Conservation (phyloP, 1,140 invertebrate species). For the Ctenoplectra terminalis region DNA sequence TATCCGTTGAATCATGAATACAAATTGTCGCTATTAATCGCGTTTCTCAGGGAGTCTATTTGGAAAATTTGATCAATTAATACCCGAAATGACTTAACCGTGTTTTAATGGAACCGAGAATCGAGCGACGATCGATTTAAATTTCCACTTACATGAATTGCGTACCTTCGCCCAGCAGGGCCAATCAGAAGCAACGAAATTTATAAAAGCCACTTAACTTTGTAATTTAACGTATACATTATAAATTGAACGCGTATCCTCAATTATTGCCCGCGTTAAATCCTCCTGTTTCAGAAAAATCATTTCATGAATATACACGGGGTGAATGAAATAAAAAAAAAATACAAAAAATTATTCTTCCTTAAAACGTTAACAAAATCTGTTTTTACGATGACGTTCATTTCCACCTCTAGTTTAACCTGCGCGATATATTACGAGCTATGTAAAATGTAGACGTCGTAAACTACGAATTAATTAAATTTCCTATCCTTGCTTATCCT, state of each 20-base stretch:
- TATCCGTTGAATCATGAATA: not conserved
- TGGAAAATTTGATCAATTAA: constrained; percentile 24
- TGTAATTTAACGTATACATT: constrained; percentile 28
- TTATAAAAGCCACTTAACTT: constrained; percentile 22
- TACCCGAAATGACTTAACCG: constrained; percentile 11
- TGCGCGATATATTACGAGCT: not conserved
- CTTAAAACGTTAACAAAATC: not conserved
- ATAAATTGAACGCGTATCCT: constrained; percentile 11
- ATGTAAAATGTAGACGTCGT: not conserved
- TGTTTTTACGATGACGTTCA: not conserved
- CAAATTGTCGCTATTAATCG: constrained; percentile 16
- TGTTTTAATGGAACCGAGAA: constrained; percentile 15
- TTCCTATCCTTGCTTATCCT: not conserved
- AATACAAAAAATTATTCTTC: no score
- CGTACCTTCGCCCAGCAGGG: not conserved
- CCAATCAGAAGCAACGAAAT: constrained; percentile 8
- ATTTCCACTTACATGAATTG: constrained; percentile 19
- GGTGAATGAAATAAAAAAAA: not conserved
- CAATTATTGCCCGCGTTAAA: not conserved
- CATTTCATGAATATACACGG: constrained; percentile 2
- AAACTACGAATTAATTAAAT: constrained; percentile 8
- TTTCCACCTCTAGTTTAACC: not conserved
- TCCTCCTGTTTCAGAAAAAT: not conserved
- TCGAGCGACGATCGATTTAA: constrained; percentile 22
- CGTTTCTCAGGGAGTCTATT: not conserved